Evolutionary conservation across 1,140 invertebrate genomes (phyloP).

Genomic region (Drosophila repletoides): DNA sequence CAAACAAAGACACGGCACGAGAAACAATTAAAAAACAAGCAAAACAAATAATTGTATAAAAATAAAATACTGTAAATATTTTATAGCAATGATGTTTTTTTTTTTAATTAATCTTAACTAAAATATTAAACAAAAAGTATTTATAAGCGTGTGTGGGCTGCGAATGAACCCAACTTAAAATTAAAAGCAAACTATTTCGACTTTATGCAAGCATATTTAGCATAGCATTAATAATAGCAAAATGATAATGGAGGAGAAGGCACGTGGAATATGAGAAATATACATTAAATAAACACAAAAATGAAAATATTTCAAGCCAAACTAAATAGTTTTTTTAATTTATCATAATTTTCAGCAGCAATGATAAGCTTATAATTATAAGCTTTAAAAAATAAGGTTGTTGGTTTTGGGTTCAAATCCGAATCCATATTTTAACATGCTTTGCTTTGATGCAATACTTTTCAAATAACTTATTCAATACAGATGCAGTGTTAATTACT

Average conservation of each 20-base stretch:
- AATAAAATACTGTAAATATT: slow-evolving; percentile 52
- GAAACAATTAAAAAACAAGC: slow-evolving; percentile 11
- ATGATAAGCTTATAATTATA: too few relatives aligned
- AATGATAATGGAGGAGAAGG: neutral
- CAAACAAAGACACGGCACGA: slow-evolving; percentile 11
- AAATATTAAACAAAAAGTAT: slow-evolving; percentile 35
- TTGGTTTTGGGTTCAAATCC: too few relatives aligned
- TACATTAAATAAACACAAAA: slow-evolving; percentile 67
- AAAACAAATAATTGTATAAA: slow-evolving; percentile 19
- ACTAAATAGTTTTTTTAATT: slow-evolving; percentile 19
- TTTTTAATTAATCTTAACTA: slow-evolving; percentile 46
- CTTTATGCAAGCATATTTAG: slow-evolving; percentile 47
- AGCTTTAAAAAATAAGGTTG: too few relatives aligned
- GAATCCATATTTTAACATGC: too few relatives aligned
- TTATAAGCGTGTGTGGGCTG: slow-evolving; percentile 18
- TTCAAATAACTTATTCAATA: too few relatives aligned
- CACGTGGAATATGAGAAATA: slow-evolving; percentile 23
- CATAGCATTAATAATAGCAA: slow-evolving; percentile 43
- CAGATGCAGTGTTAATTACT: too few relatives aligned
- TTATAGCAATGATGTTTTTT: slow-evolving; percentile 72
- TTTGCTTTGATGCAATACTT: too few relatives aligned
- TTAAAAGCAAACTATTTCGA: slow-evolving; percentile 46
- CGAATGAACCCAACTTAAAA: slow-evolving; percentile 26
- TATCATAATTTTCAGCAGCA: too few relatives aligned
- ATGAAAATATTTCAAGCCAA: slow-evolving; percentile 72